Evolutionary conservation across 2,113 vertebrate genomes (phyloP), one percentile per base, ranked within the genome.

Genomic region (Lepisosteus osseus): DNA sequence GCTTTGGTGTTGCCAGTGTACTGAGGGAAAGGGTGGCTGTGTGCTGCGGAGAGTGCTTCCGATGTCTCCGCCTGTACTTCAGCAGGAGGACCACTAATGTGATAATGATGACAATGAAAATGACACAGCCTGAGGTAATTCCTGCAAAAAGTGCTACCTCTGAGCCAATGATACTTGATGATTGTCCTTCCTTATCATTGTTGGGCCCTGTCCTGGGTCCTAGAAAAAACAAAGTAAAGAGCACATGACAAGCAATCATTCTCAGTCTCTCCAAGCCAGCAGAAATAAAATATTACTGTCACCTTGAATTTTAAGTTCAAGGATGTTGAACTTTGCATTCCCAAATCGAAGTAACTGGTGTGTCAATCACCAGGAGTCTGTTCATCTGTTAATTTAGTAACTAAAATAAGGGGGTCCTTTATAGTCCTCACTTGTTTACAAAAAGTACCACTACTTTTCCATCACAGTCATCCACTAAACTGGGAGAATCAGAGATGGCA

Each of bases 71-170:
- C 69, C 97, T 90, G 86, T 98, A 98, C 86, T 98, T 99, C 73
- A 99, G 93, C 82, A 99, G 85, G 72, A 99, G 94, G 76, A 99
- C 92, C 76, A 99, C 96, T 84, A 99, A 92, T 85, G 97, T 97
- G 90, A 97, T 95, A 89, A 99, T 97, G 91, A 99, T 96, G 89
- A 98, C 92, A 79, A 99, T 93, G 89, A 98, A 96, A 83, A 99
- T 99, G 82, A 99, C 96, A 82, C 95, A 96, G 81, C 96, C 97
- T 65, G 97, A 99, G 72, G 94, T 94, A 75, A 99, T 97, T 87
- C 95, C 95, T 67, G 97, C 95, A 71, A 98, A 97, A 92, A 99
- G 95, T 86, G 97, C 97, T 89, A 97, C 93, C 87, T 99, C 95
- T 44, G 96, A 96, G 88, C 94, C 95, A 44, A 98, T 93, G 86